Percentiles rank a stretch among this genome's conserved stretches.
Evolutionary conservation across 2,888 invertebrate genomes (phyloP).

Genomic region (Germaria angustata): DNA sequence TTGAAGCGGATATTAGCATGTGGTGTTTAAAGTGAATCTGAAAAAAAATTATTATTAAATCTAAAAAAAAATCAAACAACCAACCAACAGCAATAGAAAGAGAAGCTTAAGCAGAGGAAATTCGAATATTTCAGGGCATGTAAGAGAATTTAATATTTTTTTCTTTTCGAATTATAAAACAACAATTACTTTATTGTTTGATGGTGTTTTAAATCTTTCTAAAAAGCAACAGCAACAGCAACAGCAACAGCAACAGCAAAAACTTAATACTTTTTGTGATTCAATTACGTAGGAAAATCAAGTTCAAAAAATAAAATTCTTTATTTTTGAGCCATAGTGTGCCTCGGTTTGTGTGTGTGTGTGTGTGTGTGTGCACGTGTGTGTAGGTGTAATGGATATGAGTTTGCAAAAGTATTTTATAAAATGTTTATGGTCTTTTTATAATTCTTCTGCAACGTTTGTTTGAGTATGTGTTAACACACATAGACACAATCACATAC

Average conservation of each 20-base stretch:
- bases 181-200: conserved; percentile 46
- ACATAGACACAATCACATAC: not conserved
- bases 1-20: conserved; percentile 29
- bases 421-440: conserved; percentile 38
- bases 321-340: not conserved
- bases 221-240: conserved; percentile 19
- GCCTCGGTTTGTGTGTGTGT: not conserved
- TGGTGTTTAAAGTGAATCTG: conserved; percentile 41
- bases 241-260: not conserved
- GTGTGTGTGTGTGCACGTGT: not conserved
- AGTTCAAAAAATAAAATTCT: conserved; percentile 55
- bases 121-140: conserved; percentile 37
- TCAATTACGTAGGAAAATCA: conserved; percentile 52
- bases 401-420: conserved; percentile 26
- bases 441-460: conserved; percentile 8
- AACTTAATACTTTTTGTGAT: conserved; percentile 45
- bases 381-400: not conserved
- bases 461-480: not conserved
- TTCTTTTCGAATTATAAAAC: conserved; percentile 1
- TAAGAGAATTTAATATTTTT: conserved; percentile 14
- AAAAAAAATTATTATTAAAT: not conserved
- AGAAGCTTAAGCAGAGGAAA: conserved; percentile 35
- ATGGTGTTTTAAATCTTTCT: conserved; percentile 48
- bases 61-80: not conserved
- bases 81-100: conserved; percentile 1